Evolutionary conservation across 2,888 invertebrate genomes (phyloP).

Genomic region (Pseudococcus longispinus): DNA sequence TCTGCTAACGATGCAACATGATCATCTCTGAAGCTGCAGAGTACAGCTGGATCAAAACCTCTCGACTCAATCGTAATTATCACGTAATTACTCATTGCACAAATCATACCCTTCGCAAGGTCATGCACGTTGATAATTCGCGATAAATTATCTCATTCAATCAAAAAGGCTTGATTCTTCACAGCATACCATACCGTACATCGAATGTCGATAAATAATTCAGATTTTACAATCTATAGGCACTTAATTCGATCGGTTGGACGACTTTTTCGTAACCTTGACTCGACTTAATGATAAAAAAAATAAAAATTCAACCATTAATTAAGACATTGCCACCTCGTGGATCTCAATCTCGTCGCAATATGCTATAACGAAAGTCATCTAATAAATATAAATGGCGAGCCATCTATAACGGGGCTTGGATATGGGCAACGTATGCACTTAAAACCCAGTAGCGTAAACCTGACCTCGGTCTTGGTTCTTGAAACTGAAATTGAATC

Average conservation of each 20-base stretch:
- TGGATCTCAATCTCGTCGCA: neutral
- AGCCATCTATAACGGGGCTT: neutral
- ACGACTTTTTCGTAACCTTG: neutral
- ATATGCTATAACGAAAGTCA: neutral
- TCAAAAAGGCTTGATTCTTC: too few relatives aligned
- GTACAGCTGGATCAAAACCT: neutral
- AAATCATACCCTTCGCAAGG: neutral
- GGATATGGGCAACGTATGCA: neutral
- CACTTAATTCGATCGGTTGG: neutral
- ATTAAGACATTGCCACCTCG: neutral
- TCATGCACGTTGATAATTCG: neutral
- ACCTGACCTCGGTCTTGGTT: constrained; percentile 37
- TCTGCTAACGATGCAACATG: too few relatives aligned
- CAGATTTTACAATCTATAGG: neutral
- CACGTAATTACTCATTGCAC: neutral
- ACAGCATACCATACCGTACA: neutral
- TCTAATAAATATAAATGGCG: neutral
- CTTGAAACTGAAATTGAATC: neutral
- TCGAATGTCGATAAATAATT: neutral
- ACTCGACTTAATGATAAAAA: neutral
- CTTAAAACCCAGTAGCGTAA: constrained; percentile 32
- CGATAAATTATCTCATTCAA: neutral
- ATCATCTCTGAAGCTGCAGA: too few relatives aligned
- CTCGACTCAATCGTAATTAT: neutral
- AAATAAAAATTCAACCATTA: neutral